Conservation (phyloP, 92 coral and sea anemone genomes). For the Montipora capitata region DNA sequence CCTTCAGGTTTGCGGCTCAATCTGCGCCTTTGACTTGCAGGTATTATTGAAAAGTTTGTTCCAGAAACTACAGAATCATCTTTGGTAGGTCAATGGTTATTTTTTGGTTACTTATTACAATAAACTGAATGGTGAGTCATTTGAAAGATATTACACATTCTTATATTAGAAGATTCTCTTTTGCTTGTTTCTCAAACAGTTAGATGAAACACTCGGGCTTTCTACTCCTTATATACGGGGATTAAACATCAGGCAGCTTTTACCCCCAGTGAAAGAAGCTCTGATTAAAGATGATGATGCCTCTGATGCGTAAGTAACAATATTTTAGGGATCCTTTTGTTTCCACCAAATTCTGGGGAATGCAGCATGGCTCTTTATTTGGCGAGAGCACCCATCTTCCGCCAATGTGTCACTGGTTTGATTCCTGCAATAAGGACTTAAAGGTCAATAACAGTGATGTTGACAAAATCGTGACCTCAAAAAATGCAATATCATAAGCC, state of each 20-base stretch:
- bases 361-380: too few relatives aligned
- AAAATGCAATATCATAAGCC: too few relatives aligned
- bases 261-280: constrained; percentile 96
- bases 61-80: constrained; percentile 95
- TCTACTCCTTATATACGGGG: constrained; percentile 89
- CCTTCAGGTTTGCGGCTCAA: neutral
- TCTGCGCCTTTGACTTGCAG: constrained; percentile 44
- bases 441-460: too few relatives aligned
- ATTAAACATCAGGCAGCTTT: constrained; percentile 86
- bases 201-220: constrained; percentile 88
- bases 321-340: neutral
- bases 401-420: neutral
- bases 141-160: too few relatives aligned
- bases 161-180: neutral
- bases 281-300: constrained; percentile 94
- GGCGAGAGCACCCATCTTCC: too few relatives aligned
- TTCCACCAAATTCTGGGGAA: too few relatives aligned
- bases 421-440: too few relatives aligned
- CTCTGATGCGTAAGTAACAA: constrained; percentile 94
- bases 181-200: constrained; percentile 53
- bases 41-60: constrained; percentile 93
- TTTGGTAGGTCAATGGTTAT: constrained; percentile 69
- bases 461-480: too few relatives aligned
- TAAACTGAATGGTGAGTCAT: too few relatives aligned
- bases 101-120: neutral